phyloP scores from a whole-genome alignment of 2,888 invertebrate genomes.

The Drosophila sordidapex region DNA sequence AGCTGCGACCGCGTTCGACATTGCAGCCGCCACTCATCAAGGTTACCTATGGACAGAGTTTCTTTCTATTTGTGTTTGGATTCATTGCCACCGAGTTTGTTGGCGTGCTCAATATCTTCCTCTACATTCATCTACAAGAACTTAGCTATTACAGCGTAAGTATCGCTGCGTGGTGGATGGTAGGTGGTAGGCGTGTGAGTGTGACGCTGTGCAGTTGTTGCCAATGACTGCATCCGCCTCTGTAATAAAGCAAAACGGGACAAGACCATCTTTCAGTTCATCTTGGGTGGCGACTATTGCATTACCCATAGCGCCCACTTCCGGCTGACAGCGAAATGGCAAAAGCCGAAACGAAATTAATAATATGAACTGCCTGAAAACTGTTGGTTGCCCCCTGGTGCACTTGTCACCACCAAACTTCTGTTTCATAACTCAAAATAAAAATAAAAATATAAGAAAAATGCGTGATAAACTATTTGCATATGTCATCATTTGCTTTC shows the following conservation, averaged over 20 bases:
- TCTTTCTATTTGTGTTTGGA: constrained; percentile 93
- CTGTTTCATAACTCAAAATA: not conserved
- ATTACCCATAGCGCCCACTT: constrained; percentile 22
- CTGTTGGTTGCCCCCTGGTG: not conserved
- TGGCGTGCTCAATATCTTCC: constrained; percentile 93
- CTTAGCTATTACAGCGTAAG: constrained; percentile 83
- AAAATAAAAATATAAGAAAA: not conserved
- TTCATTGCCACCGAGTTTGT: constrained; percentile 94
- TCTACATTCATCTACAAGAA: constrained; percentile 88
- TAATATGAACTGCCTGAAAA: not conserved
- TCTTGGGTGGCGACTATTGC: not conserved
- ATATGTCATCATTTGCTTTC: not conserved
- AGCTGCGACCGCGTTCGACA: constrained; percentile 92
- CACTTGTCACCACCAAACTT: not conserved
- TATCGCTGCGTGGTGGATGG: constrained; percentile 27
- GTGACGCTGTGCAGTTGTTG: not conserved
- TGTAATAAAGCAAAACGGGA: constrained; percentile 23
- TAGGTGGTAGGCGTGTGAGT: not conserved
- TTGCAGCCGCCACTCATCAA: constrained; percentile 92
- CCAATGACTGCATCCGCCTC: constrained; percentile 15
- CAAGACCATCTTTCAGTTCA: not conserved
- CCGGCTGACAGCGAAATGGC: constrained; percentile 8
- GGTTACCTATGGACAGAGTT: constrained; percentile 95
- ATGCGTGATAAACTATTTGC: not conserved
- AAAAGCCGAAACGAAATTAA: not conserved